Base-by-base conservation (phyloP, 2,797 vertebrate genomes). In the Harpagifer antarcticus region DNA sequence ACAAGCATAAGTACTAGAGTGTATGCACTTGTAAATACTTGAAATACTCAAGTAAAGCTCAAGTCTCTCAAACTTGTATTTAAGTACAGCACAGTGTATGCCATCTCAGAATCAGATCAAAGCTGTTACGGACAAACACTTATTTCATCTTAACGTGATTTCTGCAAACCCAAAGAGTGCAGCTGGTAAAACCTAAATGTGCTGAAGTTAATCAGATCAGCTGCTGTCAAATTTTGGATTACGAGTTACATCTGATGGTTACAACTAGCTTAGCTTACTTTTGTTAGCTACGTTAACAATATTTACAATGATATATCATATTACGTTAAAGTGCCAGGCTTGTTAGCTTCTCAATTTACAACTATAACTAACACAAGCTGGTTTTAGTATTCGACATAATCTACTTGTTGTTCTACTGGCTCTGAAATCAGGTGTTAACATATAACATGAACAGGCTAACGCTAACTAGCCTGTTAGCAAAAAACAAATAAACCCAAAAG, bases 391-490 rank as follows among this genome's bases (percentile, higher is more conserved):
- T 19, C 0, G 5, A 37, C 20, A 9, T 1, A 0, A 13, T 1
- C 12, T 17, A 17, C 0, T 17, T 16, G 27, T 27, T 27, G 27
- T 27, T 27, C 27, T 27, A 27, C 27, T 52, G 5, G 20, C 19
- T 50, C 23, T 2, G 42, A 53, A 63, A n/a, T 13, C 15, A 58
- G 14, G 15, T 27, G 17, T 40, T 9, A 11, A n/a, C 12, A 11
- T 49, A 8, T 3, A 49, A 48, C 47, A 37, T 2, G 33, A 37
- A n/a, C 17, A 49, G 17, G n/a, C 61, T 20, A 65, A 71, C 2
- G 58, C 40, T 76, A 77, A 54, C 37, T 55, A 73, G 4, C 48
- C 1, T 20, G 74, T 42, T 63, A 78, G 23, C 47, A 55, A 47
- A 62, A 19, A 56, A 61, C 44, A 72, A n/a, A 44, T n/a, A 48